Evolutionary conservation across 2,888 invertebrate genomes (phyloP).

Genomic region (Tenthredo livida): DNA sequence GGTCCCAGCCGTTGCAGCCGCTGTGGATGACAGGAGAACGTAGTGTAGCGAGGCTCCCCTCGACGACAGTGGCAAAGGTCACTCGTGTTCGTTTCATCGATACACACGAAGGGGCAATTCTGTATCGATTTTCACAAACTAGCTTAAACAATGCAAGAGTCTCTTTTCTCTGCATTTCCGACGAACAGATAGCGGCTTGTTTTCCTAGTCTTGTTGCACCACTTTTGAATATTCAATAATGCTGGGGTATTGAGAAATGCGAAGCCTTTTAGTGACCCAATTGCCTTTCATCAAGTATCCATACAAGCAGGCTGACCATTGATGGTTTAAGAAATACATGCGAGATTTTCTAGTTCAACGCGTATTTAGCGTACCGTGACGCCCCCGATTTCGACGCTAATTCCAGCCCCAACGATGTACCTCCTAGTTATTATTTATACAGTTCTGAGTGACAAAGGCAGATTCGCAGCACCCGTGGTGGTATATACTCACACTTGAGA

Average conservation of each 20-base stretch:
- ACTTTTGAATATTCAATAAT: background rate
- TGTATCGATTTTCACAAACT: conserved; percentile 30
- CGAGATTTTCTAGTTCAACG: background rate
- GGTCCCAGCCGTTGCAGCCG: conserved; percentile 48
- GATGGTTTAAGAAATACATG: conserved; percentile 17
- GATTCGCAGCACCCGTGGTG: conserved; percentile 34
- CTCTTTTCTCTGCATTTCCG: conserved; percentile 6
- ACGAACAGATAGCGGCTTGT: background rate
- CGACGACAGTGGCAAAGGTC: conserved; percentile 44
- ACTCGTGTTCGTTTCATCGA: conserved; percentile 49
- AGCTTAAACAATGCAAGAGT: conserved; percentile 31
- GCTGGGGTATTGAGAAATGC: background rate
- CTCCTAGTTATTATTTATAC: conserved; percentile 48
- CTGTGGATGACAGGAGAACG: conserved; percentile 46
- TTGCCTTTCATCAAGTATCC: background rate
- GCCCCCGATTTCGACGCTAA: conserved; percentile 27
- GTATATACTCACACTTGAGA: conserved; percentile 39
- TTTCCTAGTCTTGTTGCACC: background rate
- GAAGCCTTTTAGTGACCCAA: background rate
- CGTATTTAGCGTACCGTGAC: background rate
- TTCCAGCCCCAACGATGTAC: conserved; percentile 24
- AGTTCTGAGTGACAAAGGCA: conserved; percentile 45
- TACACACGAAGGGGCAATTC: conserved; percentile 46
- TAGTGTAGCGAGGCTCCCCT: conserved; percentile 24
- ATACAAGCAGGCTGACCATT: background rate